Percentiles rank a stretch among this genome's conserved stretches.
Evolutionary conservation across 2,888 invertebrate species (phyloP).

Genomic region (Trichopria drosophilae): DNA sequence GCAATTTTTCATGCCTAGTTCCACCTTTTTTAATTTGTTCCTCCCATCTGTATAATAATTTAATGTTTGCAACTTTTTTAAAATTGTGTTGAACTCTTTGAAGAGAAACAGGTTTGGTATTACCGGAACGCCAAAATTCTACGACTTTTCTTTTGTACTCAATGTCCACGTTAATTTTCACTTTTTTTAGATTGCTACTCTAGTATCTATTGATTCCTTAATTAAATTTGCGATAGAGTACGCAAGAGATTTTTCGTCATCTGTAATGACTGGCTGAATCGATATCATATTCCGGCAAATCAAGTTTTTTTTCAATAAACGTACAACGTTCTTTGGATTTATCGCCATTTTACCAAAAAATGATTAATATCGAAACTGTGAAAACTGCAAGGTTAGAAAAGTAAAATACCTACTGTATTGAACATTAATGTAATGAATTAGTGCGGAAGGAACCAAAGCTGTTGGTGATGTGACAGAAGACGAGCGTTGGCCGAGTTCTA

Average conservation of each 20-base stretch:
- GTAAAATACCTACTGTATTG: no score
- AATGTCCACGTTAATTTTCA: conserved; percentile 11
- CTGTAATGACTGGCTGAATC: not conserved
- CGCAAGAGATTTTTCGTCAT: not conserved
- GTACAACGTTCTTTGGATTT: conserved; percentile 3
- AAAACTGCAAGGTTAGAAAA: no score
- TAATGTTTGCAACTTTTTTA: no score
- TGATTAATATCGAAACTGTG: no score
- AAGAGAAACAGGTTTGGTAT: conserved; percentile 12
- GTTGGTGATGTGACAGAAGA: no score
- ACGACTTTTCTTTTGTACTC: conserved; percentile 16
- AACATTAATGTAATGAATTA: no score
- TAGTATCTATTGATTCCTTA: not conserved
- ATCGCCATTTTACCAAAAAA: conserved; percentile 1
- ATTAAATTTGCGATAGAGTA: not conserved
- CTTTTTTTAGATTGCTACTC: not conserved
- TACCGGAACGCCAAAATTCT: conserved; percentile 17
- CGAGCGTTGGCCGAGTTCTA: no score
- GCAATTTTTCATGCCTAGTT: no score
- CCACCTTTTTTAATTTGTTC: no score
- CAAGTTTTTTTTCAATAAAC: not conserved
- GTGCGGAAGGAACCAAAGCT: no score
- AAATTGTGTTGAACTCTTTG: no score
- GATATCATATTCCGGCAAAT: not conserved
- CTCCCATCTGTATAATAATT: no score